A percentile compares a stretch with the other conserved stretches of the same genome.
These are phyloP conservation scores for Numenius phaeopus DNA, from an alignment of 2,797 vertebrate genomes.

Conservation along the genomic window DNA sequence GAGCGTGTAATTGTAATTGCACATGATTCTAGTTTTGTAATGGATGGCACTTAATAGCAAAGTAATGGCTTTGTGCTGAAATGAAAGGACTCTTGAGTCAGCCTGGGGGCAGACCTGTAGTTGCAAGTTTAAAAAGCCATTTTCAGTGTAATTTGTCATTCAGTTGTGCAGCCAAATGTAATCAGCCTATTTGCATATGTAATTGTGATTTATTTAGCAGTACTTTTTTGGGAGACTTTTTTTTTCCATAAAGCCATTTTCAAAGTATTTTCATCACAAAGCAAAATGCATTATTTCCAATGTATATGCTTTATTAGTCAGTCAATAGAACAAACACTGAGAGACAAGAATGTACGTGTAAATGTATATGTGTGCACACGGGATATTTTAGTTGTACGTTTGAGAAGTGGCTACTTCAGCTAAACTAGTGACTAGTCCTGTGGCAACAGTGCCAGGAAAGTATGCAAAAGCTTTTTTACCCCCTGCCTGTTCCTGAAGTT, in stretches of 20 bases:
- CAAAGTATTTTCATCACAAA: neutral
- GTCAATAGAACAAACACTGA: neutral
- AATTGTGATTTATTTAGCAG: neutral
- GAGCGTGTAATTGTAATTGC: constrained; percentile 42
- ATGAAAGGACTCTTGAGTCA: constrained; percentile 14
- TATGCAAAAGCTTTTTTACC: neutral
- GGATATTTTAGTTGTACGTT: neutral
- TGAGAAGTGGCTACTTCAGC: neutral
- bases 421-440: neutral
- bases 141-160: neutral
- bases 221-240: neutral
- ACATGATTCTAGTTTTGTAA: neutral
- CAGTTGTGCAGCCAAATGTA: neutral
- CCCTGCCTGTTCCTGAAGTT: neutral
- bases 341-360: neutral
- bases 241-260: neutral
- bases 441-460: neutral
- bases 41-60: neutral
- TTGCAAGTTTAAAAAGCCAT: neutral
- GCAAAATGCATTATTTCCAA: neutral
- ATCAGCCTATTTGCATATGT: neutral
- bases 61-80: constrained; percentile 19
- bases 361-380: neutral
- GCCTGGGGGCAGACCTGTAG: neutral
- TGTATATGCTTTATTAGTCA: neutral